phyloP scores from a whole-genome alignment of 2,113 vertebrate genomes.

The Eclectus roratus region DNA sequence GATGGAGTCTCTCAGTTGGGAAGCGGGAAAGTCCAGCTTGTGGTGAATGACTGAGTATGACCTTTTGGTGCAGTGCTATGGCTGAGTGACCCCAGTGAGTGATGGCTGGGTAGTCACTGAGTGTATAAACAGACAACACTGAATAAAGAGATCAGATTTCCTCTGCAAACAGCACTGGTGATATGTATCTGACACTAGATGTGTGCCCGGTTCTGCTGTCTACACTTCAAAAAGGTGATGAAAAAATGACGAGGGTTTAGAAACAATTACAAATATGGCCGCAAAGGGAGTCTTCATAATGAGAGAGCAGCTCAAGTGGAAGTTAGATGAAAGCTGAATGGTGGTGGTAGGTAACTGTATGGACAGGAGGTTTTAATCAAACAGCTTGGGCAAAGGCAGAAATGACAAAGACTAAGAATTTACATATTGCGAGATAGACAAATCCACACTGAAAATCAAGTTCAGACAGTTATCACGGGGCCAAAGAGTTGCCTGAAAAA shows the following conservation, averaged over 20 bases:
- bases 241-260: conserved; percentile 19
- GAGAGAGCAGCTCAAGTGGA: not conserved
- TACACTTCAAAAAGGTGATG: conserved; percentile 29
- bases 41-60: not conserved
- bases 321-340: not conserved
- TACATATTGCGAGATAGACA: not conserved
- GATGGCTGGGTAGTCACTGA: not conserved
- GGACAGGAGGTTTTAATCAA: not conserved
- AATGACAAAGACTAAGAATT: not conserved
- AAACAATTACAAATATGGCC: not conserved
- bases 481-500: not conserved
- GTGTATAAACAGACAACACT: not conserved
- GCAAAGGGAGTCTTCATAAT: not conserved
- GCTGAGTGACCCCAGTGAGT: conserved; percentile 37
- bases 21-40: not conserved
- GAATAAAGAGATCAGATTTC: conserved; percentile 31
- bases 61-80: not conserved
- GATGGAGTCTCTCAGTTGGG: not conserved
- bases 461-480: not conserved
- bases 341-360: not conserved
- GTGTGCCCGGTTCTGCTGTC: not conserved
- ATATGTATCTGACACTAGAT: not conserved
- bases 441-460: not conserved
- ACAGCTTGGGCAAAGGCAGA: not conserved
- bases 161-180: not conserved